Percentiles rank a stretch among this genome's conserved stretches.
Evolutionary conservation across 2,113 vertebrate genomes (phyloP).

Genomic region (Sylvilagus bachmani): DNA sequence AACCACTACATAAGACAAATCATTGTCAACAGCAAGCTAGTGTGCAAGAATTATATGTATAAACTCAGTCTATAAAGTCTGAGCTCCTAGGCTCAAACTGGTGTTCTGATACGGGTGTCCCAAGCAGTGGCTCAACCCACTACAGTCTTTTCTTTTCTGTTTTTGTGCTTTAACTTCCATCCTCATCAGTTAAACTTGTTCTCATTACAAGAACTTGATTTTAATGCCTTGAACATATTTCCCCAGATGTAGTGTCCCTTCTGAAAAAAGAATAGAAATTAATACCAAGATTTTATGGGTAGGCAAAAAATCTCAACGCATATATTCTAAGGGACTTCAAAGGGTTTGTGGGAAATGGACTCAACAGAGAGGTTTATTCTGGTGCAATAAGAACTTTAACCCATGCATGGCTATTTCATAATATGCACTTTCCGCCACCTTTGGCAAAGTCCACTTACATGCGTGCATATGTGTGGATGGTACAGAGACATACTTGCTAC

Average conservation of each 20-base stretch:
- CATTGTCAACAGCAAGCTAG: neutral
- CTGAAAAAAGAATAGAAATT: neutral
- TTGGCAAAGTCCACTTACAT: no score
- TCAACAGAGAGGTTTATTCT: no score
- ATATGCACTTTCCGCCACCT: no score
- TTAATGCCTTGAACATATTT: neutral
- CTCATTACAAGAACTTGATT: slow-evolving; percentile 6
- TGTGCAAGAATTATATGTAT: neutral
- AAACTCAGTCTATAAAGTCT: neutral
- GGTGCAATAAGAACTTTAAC: no score
- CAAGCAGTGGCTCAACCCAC: no score
- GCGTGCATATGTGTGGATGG: neutral
- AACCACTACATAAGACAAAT: no score
- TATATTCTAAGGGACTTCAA: no score
- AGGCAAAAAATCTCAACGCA: neutral
- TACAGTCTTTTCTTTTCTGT: neutral
- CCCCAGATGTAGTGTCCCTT: neutral
- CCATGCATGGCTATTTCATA: no score
- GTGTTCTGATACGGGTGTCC: no score
- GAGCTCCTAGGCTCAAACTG: no score
- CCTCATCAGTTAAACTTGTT: neutral
- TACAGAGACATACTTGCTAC: neutral
- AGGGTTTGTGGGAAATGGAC: no score
- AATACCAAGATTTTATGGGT: neutral
- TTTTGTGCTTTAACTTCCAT: slow-evolving; percentile 5